Evolutionary conservation across 2,797 vertebrate species (phyloP).

Genomic region (Muscicapa striata): DNA sequence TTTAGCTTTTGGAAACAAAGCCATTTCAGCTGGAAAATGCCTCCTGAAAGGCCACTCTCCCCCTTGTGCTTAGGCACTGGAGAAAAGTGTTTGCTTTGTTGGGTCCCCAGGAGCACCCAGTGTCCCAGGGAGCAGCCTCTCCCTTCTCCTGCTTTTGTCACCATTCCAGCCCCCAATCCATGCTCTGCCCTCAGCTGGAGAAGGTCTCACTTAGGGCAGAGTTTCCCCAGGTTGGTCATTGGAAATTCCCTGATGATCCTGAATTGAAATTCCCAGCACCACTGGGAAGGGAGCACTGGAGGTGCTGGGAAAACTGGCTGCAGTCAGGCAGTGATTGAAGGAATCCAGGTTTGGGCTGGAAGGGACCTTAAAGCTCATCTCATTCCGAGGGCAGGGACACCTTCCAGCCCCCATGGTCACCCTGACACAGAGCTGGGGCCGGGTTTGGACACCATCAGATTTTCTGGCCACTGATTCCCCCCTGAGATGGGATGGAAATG

Average conservation of each 20-base stretch:
- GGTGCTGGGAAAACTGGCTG: not conserved
- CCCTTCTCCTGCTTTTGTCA: not conserved
- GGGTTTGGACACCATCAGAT: not conserved
- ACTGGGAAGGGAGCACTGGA: not conserved
- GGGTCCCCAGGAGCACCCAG: accelerated
- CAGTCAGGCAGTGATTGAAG: not conserved
- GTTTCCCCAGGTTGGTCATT: not conserved
- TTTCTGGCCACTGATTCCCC: not conserved
- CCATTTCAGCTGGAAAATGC: not conserved
- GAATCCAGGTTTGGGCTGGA: not conserved
- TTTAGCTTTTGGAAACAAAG: not conserved
- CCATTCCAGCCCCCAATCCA: not conserved
- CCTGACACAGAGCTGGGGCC: accelerated
- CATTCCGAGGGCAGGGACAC: not conserved
- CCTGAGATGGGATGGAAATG: not conserved
- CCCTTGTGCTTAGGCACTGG: accelerated
- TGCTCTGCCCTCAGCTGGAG: not conserved
- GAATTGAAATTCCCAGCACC: not conserved
- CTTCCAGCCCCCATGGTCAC: not conserved
- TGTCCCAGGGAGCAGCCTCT: not conserved
- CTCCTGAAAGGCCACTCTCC: not conserved
- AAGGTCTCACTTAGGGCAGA: accelerated
- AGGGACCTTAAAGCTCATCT: not conserved
- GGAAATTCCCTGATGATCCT: not conserved
- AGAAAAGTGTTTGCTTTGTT: not conserved